Evolutionary conservation across 2,888 invertebrate genomes (phyloP).

Genomic region (Hedychridium roseum): DNA sequence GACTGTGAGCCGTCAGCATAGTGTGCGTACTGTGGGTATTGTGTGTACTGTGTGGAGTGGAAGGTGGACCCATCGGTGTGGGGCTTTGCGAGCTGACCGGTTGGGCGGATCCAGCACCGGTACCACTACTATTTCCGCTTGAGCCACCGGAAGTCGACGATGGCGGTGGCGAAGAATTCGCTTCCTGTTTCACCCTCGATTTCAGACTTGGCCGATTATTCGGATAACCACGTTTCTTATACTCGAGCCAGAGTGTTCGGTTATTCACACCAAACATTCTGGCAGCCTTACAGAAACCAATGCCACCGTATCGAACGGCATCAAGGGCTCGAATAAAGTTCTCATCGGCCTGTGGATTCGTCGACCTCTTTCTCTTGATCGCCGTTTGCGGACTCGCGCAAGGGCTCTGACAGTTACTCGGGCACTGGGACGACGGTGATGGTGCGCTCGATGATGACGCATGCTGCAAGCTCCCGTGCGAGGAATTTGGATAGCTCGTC

Average conservation of each 20-base stretch:
- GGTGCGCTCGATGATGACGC: slow-evolving; percentile 46
- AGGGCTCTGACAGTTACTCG: slow-evolving; percentile 60
- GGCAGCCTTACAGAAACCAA: slow-evolving; percentile 87
- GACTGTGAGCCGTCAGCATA: slow-evolving; percentile 72
- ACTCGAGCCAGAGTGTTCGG: slow-evolving; percentile 84
- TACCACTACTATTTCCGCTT: slow-evolving; percentile 51
- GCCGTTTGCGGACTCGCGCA: slow-evolving; percentile 63
- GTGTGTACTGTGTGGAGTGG: slow-evolving; percentile 50
- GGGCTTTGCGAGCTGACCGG: slow-evolving; percentile 65
- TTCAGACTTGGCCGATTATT: slow-evolving; percentile 82
- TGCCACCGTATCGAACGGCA: slow-evolving; percentile 83
- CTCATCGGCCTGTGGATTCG: slow-evolving; percentile 84
- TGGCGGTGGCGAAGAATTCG: slow-evolving; percentile 71
- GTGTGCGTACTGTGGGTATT: slow-evolving; percentile 60
- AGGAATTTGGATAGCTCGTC: slow-evolving; percentile 54
- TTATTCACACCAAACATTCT: slow-evolving; percentile 86
- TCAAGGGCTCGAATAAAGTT: slow-evolving; percentile 84
- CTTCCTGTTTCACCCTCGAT: slow-evolving; percentile 75
- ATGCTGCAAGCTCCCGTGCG: slow-evolving; percentile 52
- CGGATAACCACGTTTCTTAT: slow-evolving; percentile 84
- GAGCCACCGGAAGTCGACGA: slow-evolving; percentile 48
- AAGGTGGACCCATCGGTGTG: slow-evolving; percentile 52
- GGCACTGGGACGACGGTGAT: slow-evolving; percentile 54
- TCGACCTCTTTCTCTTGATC: slow-evolving; percentile 74
- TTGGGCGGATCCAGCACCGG: slow-evolving; percentile 55